phyloP scores from a whole-genome alignment of 2,113 vertebrate genomes.

The Xyliphius kryptos region DNA sequence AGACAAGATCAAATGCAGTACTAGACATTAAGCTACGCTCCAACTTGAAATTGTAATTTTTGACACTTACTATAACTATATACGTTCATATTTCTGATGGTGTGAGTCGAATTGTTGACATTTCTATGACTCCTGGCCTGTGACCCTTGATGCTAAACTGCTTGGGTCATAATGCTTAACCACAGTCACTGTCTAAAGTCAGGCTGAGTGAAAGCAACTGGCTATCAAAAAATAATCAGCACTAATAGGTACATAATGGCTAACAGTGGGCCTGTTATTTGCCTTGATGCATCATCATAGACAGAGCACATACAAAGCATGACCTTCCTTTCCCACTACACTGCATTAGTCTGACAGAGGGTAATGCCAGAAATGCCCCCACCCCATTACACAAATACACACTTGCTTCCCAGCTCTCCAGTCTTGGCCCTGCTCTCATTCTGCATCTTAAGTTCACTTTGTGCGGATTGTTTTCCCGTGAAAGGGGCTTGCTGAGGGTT shows the following conservation, averaged over 20 bases:
- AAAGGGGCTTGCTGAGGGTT: conserved; percentile 24
- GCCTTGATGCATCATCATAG: conserved; percentile 81
- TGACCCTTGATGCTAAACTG: conserved; percentile 55
- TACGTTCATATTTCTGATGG: too few relatives aligned
- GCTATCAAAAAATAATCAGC: conserved; percentile 95
- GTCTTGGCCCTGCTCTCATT: too few relatives aligned
- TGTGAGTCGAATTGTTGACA: too few relatives aligned
- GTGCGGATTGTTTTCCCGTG: too few relatives aligned
- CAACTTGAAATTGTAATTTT: too few relatives aligned
- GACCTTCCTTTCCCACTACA: conserved; percentile 70
- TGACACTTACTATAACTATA: too few relatives aligned
- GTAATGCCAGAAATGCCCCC: conserved; percentile 53
- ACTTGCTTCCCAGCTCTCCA: conserved; percentile 33
- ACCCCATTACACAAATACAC: conserved; percentile 29
- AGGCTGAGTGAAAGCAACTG: conserved; percentile 95
- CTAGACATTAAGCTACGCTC: too few relatives aligned
- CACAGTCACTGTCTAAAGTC: conserved; percentile 84
- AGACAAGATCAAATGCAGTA: too few relatives aligned
- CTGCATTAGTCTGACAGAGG: conserved; percentile 47
- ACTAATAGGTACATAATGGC: conserved; percentile 98
- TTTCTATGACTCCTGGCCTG: too few relatives aligned
- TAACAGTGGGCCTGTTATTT: conserved; percentile 82
- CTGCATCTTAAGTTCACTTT: too few relatives aligned
- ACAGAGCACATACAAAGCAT: conserved; percentile 76
- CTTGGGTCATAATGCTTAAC: conserved; percentile 80